Evolutionary conservation across 2,113 vertebrate species (phyloP).

Genomic region (Brachypodius melanocephalos): DNA sequence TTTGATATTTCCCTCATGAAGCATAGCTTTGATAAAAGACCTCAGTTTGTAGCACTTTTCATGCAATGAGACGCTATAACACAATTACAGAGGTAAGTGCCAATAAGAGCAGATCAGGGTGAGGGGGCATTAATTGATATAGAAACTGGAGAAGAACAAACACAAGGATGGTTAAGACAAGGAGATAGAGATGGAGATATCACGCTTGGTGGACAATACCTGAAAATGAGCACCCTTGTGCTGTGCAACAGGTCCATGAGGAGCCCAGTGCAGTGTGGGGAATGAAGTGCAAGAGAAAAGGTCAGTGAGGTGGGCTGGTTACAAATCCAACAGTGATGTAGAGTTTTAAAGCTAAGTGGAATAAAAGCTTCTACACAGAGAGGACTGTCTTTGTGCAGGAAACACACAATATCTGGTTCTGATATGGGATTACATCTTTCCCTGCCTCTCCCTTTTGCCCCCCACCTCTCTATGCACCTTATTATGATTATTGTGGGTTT

Average conservation of each 20-base stretch:
- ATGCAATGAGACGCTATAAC: background rate
- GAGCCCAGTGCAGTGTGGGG: background rate
- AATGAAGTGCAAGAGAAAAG: background rate
- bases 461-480: background rate
- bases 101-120: background rate
- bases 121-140: background rate
- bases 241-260: background rate
- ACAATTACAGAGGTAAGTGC: background rate
- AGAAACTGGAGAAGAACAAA: background rate
- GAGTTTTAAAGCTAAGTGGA: background rate
- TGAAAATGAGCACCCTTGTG: background rate
- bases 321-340: background rate
- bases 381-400: background rate
- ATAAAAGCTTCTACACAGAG: fast-evolving
- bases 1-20: background rate
- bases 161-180: background rate
- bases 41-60: background rate
- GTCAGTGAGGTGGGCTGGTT: background rate
- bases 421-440: background rate
- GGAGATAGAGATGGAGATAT: background rate
- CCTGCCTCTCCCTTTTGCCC: background rate
- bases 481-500: background rate
- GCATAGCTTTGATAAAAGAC: background rate
- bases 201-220: background rate
- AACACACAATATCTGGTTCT: background rate